A percentile compares a stretch with the other conserved stretches of the same genome.
These are phyloP conservation scores for Lasiommata megera DNA, from an alignment of 2,888 invertebrate species.

Conservation along the genomic window DNA sequence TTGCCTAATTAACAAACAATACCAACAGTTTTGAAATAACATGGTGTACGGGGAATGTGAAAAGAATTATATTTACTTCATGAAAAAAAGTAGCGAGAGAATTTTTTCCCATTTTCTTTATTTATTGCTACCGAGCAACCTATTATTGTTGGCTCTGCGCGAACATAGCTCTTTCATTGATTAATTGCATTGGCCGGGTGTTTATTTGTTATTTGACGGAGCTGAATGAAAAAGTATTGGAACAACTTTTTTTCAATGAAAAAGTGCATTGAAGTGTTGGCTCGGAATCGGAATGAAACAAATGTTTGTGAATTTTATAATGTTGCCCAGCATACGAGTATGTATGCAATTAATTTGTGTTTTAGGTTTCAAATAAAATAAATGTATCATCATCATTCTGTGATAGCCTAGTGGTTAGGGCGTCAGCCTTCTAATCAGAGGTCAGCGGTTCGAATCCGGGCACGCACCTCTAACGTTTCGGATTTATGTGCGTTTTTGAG, in stretches of 20 bases:
- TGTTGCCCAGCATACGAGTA: conserved; percentile 1
- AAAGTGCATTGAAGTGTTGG: conserved; percentile 18
- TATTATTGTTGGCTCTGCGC: conserved; percentile 21
- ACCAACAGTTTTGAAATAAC: too few species aligned
- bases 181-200: conserved; percentile 38
- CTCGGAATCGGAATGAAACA: conserved; percentile 19
- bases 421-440: too few species aligned
- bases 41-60: too few species aligned
- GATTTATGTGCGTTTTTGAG: too few species aligned
- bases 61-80: not conserved
- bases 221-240: conserved; percentile 30
- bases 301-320: conserved; percentile 20
- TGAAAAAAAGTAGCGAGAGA: not conserved
- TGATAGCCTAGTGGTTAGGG: too few species aligned
- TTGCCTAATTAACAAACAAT: too few species aligned
- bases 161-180: conserved; percentile 35
- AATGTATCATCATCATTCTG: too few species aligned
- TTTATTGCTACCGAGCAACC: conserved; percentile 22
- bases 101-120: conserved; percentile 17
- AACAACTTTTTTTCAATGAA: conserved; percentile 21
- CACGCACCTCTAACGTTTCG: too few species aligned
- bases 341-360: not conserved
- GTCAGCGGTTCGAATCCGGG: too few species aligned
- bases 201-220: conserved; percentile 36
- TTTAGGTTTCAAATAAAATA: not conserved